Conservation (phyloP, 2,113 vertebrate genomes). For the Crypturellus undulatus region DNA sequence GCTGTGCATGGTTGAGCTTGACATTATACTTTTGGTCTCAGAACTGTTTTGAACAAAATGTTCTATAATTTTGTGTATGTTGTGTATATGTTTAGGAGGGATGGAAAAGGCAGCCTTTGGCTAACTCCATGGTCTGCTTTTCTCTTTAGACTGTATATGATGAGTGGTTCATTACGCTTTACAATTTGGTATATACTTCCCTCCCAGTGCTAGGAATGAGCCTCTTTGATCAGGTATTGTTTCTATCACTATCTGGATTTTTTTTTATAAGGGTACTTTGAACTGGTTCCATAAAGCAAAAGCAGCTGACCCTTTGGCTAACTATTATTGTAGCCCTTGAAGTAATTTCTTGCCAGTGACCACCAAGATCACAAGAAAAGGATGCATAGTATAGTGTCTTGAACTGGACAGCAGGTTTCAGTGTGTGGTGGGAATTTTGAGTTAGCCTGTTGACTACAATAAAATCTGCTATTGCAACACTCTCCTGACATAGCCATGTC, state of each 20-base stretch:
- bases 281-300: background rate
- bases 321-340: background rate
- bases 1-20: background rate
- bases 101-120: background rate
- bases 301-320: background rate
- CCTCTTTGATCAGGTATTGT: slow-evolving; percentile 93
- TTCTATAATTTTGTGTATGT: background rate
- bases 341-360: background rate
- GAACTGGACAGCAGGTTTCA: background rate
- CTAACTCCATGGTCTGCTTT: background rate
- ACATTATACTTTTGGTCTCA: background rate
- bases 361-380: background rate
- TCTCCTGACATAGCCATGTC: background rate
- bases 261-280: background rate
- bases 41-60: background rate
- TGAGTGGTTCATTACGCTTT: slow-evolving; percentile 94
- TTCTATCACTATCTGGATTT: background rate
- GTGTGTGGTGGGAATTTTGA: background rate
- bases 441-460: background rate
- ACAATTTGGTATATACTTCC: slow-evolving; percentile 94
- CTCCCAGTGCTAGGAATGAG: slow-evolving; percentile 92
- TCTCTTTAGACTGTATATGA: slow-evolving; percentile 90
- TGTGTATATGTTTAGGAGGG: background rate
- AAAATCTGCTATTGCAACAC: background rate
- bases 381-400: background rate